phyloP scores from a whole-genome alignment of 2,113 vertebrate species.

The Nibea albiflora region DNA sequence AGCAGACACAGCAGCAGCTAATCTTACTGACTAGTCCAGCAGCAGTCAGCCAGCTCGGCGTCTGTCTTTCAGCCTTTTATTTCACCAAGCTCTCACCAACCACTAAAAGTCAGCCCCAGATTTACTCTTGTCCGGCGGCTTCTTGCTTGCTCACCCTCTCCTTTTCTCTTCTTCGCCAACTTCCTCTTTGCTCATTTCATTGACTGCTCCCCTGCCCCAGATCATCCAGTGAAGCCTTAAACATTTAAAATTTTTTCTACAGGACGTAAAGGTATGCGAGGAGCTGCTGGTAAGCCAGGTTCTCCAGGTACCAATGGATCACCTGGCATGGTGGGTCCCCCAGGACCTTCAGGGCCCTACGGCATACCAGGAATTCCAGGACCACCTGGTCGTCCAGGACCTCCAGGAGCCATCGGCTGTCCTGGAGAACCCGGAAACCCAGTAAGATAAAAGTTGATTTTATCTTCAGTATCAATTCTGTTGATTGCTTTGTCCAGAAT shows the following conservation, averaged over 20 bases:
- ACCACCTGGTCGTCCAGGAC: conserved; percentile 73
- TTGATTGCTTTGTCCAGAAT: not conserved
- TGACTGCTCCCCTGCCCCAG: too few relatives aligned
- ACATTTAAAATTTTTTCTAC: conserved; percentile 1
- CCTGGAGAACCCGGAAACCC: conserved; percentile 83
- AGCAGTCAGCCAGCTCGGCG: too few relatives aligned
- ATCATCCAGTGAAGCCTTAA: not conserved
- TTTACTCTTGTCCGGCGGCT: too few relatives aligned
- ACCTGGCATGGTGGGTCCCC: conserved; percentile 59
- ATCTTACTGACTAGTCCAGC: too few relatives aligned
- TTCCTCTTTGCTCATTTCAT: too few relatives aligned
- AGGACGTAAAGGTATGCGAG: conserved; percentile 77
- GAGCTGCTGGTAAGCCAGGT: conserved; percentile 63
- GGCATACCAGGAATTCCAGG: conserved; percentile 75
- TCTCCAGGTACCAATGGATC: conserved; percentile 62
- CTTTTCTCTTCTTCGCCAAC: too few relatives aligned
- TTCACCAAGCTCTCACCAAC: too few relatives aligned
- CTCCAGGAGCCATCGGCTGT: conserved; percentile 79
- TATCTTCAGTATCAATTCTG: not conserved
- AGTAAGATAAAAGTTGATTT: conserved; percentile 67
- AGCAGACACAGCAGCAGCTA: too few relatives aligned
- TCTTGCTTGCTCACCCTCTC: too few relatives aligned
- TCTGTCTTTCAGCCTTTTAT: too few relatives aligned
- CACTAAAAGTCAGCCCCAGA: too few relatives aligned
- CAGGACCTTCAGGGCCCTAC: conserved; percentile 57